Conservation (phyloP, 2,888 invertebrate genomes). For the Oscheius sp. region DNA sequence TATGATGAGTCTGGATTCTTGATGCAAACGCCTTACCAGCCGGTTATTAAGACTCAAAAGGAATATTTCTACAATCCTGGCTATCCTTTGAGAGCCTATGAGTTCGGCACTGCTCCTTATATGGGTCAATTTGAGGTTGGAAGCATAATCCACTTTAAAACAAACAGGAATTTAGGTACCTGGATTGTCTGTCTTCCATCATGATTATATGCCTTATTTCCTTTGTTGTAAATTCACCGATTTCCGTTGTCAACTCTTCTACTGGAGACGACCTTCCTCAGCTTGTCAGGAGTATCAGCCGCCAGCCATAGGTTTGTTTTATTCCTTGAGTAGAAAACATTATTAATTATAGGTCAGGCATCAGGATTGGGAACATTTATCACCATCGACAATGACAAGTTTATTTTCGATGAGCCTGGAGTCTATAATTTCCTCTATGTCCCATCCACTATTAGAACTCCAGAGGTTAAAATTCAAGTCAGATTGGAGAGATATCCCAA, state of each 20-base stretch:
- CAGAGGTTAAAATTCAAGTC: conserved; percentile 68
- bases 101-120: conserved; percentile 89
- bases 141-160: no score
- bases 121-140: conserved; percentile 92
- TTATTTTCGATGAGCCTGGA: conserved; percentile 92
- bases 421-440: conserved; percentile 83
- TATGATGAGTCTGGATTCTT: conserved; percentile 90
- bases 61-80: conserved; percentile 67
- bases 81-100: conserved; percentile 74
- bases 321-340: neutral
- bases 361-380: conserved; percentile 93
- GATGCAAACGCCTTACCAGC: conserved; percentile 92
- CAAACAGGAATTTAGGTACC: no score
- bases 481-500: conserved; percentile 68
- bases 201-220: conserved; percentile 92
- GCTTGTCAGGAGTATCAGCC: conserved; percentile 96
- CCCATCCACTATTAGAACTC: conserved; percentile 58
- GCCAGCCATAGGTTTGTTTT: conserved; percentile 78
- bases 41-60: conserved; percentile 72
- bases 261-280: conserved; percentile 86
- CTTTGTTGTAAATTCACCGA: conserved; percentile 93
- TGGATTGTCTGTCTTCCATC: conserved; percentile 91
- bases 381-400: conserved; percentile 88
- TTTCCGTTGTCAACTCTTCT: conserved; percentile 91
- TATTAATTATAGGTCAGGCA: conserved; percentile 78